A percentile compares a stretch with the other conserved stretches of the same genome.
phyloP scores from a whole-genome alignment of 2,797 vertebrate species.

The Malacoctenus gilli region DNA sequence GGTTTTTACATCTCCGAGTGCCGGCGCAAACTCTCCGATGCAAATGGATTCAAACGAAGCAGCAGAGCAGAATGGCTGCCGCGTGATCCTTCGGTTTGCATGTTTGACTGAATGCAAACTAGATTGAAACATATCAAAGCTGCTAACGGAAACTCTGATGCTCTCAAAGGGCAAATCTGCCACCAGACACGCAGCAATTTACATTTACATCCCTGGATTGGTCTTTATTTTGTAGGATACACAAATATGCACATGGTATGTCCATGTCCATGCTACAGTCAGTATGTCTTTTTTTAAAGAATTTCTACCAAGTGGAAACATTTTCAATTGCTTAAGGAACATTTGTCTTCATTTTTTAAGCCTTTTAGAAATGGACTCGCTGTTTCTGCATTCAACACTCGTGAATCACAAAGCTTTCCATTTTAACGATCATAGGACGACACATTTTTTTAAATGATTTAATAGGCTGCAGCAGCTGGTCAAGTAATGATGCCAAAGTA shows the following conservation, averaged over 20 bases:
- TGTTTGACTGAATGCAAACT: constrained; percentile 53
- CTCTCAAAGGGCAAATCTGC: constrained; percentile 6
- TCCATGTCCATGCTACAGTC: no score
- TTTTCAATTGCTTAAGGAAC: no score
- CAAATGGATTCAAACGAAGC: constrained; percentile 51
- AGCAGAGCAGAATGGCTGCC: constrained; percentile 40
- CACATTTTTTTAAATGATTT: neutral
- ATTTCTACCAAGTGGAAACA: no score
- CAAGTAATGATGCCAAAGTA: neutral
- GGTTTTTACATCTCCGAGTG: constrained; percentile 29
- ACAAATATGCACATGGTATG: no score
- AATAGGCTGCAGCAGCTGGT: neutral
- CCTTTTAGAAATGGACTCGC: no score
- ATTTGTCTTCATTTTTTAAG: no score
- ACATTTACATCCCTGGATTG: no score
- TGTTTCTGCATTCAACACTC: no score
- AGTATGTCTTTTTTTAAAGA: no score
- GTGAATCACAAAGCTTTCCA: neutral
- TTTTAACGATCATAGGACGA: neutral
- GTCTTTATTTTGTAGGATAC: neutral
- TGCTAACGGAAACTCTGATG: constrained; percentile 10
- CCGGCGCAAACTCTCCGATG: constrained; percentile 30
- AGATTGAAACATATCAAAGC: constrained; percentile 14
- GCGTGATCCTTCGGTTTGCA: constrained; percentile 51
- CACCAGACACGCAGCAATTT: neutral